phyloP scores from a whole-genome alignment of 92 coral and sea anemone genomes.

The Epizoanthus illoricatus region DNA sequence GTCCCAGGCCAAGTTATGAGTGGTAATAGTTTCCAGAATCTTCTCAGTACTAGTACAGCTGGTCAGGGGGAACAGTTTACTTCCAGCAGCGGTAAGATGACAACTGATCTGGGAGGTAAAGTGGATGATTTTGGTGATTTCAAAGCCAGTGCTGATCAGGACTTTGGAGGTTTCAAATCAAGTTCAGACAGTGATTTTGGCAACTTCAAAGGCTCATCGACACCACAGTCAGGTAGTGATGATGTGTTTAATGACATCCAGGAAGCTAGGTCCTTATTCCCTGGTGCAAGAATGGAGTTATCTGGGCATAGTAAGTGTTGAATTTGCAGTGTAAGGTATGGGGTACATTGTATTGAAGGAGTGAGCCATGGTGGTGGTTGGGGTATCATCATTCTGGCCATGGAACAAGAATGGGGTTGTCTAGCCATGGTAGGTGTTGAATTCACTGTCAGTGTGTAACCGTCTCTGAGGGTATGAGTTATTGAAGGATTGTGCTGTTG shows the following conservation, averaged over 20 bases:
- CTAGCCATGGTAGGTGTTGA: no score
- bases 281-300: not conserved
- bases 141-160: slow-evolving; percentile 4
- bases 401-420: no score
- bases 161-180: not conserved
- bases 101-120: not conserved
- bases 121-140: slow-evolving; percentile 65
- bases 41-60: not conserved
- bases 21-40: not conserved
- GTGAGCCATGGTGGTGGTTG: no score
- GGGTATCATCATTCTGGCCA: no score
- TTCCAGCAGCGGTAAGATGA: not conserved
- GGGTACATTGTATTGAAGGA: no score
- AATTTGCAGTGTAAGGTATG: not conserved
- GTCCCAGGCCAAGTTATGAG: not conserved
- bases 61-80: slow-evolving; percentile 6
- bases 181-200: slow-evolving; percentile 25
- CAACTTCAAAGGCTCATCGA: slow-evolving; percentile 33
- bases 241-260: slow-evolving; percentile 67
- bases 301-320: not conserved
- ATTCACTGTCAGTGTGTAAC: no score
- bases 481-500: no score
- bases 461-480: no score
- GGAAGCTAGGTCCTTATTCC: slow-evolving; percentile 41
- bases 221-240: slow-evolving; percentile 30